Percentiles rank a stretch among this genome's conserved stretches.
Conservation (phyloP, 2,113 vertebrate genomes). For the Anolis carolinensis region DNA sequence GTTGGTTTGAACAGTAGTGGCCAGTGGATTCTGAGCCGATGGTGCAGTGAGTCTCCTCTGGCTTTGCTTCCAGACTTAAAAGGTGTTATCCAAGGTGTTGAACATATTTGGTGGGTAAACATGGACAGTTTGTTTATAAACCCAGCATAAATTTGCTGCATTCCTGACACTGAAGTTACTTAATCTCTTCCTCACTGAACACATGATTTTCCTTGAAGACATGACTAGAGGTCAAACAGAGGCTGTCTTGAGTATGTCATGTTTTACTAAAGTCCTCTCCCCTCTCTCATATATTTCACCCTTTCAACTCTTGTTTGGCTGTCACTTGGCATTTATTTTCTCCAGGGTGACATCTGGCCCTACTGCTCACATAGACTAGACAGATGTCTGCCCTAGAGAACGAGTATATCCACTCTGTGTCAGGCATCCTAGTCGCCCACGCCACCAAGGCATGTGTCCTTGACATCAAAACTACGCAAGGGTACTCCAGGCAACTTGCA, state of each 20-base stretch:
- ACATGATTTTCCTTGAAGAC: neutral
- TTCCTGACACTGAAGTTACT: no score
- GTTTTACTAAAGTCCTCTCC: slow-evolving; percentile 38
- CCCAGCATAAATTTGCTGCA: no score
- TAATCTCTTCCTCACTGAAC: no score
- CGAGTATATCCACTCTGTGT: slow-evolving; percentile 42
- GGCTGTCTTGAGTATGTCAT: neutral
- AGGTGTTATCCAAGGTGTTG: no score
- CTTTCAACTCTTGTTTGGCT: slow-evolving; percentile 57
- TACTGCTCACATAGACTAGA: slow-evolving; percentile 52
- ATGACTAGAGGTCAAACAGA: neutral
- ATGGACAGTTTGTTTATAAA: neutral
- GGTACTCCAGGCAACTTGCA: slow-evolving; percentile 34
- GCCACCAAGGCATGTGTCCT: slow-evolving; percentile 30
- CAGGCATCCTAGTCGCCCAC: slow-evolving; percentile 39
- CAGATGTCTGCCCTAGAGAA: slow-evolving; percentile 58
- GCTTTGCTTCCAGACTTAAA: no score
- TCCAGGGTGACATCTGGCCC: slow-evolving; percentile 57
- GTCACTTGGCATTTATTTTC: slow-evolving; percentile 60
- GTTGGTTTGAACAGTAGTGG: no score
- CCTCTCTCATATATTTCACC: slow-evolving; percentile 11
- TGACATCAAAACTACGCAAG: slow-evolving; percentile 52
- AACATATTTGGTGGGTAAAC: neutral
- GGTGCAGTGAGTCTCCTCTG: no score
- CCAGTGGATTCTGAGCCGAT: no score